phyloP scores from a whole-genome alignment of 2,888 invertebrate genomes.

The Belgica antarctica region DNA sequence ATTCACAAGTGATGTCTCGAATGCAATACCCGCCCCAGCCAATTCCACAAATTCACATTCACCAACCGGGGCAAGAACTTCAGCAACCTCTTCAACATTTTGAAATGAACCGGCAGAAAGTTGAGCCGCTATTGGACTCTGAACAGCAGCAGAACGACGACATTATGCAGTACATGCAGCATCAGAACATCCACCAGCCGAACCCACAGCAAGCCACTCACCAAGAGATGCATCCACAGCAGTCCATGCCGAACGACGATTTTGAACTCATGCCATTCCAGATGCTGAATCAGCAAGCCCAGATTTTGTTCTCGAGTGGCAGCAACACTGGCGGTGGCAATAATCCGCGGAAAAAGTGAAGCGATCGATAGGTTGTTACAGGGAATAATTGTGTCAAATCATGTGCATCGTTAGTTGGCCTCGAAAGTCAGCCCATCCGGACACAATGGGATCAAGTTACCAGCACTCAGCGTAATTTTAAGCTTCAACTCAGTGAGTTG shows the following conservation, averaged over 20 bases:
- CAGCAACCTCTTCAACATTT: conserved; percentile 41
- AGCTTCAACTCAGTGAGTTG: too few species aligned
- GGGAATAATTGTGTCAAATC: too few species aligned
- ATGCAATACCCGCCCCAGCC: neutral
- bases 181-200: conserved; percentile 46
- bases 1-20: conserved; percentile 1
- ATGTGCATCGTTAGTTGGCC: too few species aligned
- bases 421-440: too few species aligned
- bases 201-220: conserved; percentile 42
- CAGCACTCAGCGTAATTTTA: too few species aligned
- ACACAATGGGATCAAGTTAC: too few species aligned
- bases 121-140: conserved; percentile 47
- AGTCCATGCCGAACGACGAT: conserved; percentile 49
- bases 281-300: conserved; percentile 55
- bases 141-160: conserved; percentile 14
- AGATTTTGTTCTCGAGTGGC: conserved; percentile 51
- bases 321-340: neutral
- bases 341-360: neutral
- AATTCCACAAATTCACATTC: conserved; percentile 29
- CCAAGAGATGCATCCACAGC: conserved; percentile 46
- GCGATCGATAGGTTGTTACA: too few species aligned
- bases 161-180: conserved; percentile 46
- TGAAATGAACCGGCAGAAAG: conserved; percentile 45
- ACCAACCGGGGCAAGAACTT: conserved; percentile 25
- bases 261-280: conserved; percentile 55